phyloP scores from a whole-genome alignment of 2,113 vertebrate genomes.

The Eulemur rufifrons region DNA sequence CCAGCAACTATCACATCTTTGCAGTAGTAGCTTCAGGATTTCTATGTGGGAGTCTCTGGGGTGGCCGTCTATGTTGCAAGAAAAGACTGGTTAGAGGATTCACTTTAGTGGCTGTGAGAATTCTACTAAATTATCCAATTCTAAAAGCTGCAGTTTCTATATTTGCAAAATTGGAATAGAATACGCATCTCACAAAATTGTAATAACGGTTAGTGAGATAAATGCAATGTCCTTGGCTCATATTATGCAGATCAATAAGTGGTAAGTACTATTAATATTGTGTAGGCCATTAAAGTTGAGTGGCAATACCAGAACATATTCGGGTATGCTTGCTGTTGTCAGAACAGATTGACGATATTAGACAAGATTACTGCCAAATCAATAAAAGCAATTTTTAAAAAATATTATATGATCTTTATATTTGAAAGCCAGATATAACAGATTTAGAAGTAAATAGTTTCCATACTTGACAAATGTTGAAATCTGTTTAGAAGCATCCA shows the following conservation, averaged over 20 bases:
- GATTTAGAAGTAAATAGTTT: conserved; percentile 44
- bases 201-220: background rate
- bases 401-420: conserved; percentile 30
- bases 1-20: too few relatives aligned
- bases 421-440: conserved; percentile 28
- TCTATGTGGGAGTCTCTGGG: background rate
- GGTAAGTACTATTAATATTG: background rate
- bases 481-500: background rate
- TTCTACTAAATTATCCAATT: background rate
- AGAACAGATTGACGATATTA: conserved; percentile 34
- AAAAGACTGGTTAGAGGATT: background rate
- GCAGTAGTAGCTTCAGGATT: background rate
- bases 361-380: conserved; percentile 26
- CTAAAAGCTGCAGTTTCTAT: background rate
- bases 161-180: background rate
- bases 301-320: background rate
- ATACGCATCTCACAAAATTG: background rate
- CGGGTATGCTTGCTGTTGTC: background rate
- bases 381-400: background rate
- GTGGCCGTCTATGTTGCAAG: background rate
- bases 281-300: background rate
- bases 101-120: background rate
- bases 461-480: conserved; percentile 6
- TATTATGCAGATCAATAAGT: background rate
- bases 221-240: background rate